Evolutionary conservation across 2,113 vertebrate species (phyloP).

Genomic region (Leuciscus idus): DNA sequence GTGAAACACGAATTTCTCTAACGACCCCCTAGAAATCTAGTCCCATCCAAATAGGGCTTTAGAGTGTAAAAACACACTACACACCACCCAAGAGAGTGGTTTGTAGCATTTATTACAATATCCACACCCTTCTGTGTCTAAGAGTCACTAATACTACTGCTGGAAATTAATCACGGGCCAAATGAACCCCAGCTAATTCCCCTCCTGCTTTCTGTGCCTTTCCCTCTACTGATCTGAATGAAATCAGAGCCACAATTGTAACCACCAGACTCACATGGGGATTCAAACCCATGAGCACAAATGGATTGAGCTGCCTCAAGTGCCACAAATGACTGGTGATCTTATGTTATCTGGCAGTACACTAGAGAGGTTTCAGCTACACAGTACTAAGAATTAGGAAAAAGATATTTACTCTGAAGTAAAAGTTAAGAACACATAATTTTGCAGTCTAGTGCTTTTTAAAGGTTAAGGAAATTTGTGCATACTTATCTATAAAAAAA

Average conservation of each 20-base stretch:
- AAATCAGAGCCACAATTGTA: slow-evolving; percentile 17
- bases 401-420: not conserved
- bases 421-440: not conserved
- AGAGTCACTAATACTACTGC: slow-evolving; percentile 42
- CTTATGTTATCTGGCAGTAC: not conserved
- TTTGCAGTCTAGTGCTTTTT: too few relatives aligned
- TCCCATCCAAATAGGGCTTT: too few relatives aligned
- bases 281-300: slow-evolving; percentile 17
- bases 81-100: not conserved
- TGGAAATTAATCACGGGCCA: slow-evolving; percentile 58
- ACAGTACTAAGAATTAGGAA: not conserved
- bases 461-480: not conserved
- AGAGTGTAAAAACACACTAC: not conserved
- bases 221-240: slow-evolving; percentile 51
- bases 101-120: slow-evolving; percentile 42
- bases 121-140: slow-evolving; percentile 27
- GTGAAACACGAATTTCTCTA: too few relatives aligned
- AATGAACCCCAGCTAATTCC: slow-evolving; percentile 57
- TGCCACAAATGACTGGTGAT: slow-evolving; percentile 7
- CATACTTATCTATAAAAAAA: not conserved
- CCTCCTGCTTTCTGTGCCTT: slow-evolving; percentile 30
- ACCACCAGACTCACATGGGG: not conserved
- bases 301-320: slow-evolving; percentile 5
- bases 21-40: too few relatives aligned
- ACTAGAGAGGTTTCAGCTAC: not conserved